Evolutionary conservation across 2,797 vertebrate genomes (phyloP).

Genomic region (Mormyrops attenuatus): DNA sequence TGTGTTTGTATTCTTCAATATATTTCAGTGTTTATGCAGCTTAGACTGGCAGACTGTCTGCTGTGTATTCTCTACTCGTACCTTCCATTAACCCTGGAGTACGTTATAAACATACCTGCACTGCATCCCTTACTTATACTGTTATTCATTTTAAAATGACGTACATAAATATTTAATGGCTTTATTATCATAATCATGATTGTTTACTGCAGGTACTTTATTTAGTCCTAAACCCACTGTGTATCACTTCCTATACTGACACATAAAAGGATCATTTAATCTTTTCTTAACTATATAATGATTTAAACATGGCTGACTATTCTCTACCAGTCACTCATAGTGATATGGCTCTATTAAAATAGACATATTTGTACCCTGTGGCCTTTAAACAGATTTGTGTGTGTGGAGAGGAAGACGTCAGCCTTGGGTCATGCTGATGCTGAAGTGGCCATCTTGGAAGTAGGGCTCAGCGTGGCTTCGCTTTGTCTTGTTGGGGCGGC

Average conservation of each 20-base stretch:
- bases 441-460: constrained; percentile 52
- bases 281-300: not conserved
- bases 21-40: not conserved
- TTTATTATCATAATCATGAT: constrained; percentile 12
- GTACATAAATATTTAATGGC: not conserved
- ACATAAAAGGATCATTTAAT: constrained; percentile 11
- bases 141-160: not conserved
- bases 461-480: constrained; percentile 46
- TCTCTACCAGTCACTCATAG: constrained; percentile 42
- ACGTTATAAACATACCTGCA: constrained; percentile 7
- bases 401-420: constrained; percentile 56
- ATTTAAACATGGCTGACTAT: constrained; percentile 34
- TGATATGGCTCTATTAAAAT: constrained; percentile 51
- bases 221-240: not conserved
- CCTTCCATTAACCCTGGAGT: not conserved
- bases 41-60: not conserved
- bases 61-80: not conserved
- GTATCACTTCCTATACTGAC: not conserved
- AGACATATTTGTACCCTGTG: constrained; percentile 58
- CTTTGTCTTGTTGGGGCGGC: constrained; percentile 49
- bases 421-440: constrained; percentile 52
- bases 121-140: not conserved
- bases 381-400: constrained; percentile 60
- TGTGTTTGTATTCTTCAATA: not conserved
- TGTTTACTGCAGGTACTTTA: constrained; percentile 1